These are phyloP conservation scores for Sebastes schlegelii DNA, from an alignment of 2,113 vertebrate species.

Conservation along the genomic window DNA sequence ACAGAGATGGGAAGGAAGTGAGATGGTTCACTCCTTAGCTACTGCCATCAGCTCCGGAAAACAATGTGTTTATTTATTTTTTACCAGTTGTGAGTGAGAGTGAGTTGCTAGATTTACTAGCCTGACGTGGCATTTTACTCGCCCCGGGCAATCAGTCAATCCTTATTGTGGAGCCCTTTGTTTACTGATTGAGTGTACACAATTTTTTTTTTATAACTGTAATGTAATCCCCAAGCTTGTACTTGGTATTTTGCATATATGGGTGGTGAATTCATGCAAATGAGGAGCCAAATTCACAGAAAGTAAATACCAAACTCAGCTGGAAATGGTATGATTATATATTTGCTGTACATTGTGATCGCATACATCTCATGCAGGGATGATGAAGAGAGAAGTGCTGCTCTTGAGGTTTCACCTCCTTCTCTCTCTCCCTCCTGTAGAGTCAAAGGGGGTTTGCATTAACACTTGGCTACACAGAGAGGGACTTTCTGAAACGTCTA, in stretches of 20 bases:
- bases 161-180: too few species aligned
- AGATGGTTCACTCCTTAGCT: too few species aligned
- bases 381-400: slow-evolving; percentile 42
- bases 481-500: slow-evolving; percentile 71
- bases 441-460: slow-evolving; percentile 72
- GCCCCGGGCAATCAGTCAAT: too few species aligned
- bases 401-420: slow-evolving; percentile 31
- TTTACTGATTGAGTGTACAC: background rate
- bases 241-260: background rate
- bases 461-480: slow-evolving; percentile 67
- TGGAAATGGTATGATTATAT: background rate
- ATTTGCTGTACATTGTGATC: slow-evolving; percentile 23
- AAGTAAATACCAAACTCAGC: background rate
- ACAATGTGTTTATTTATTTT: too few species aligned
- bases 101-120: too few species aligned
- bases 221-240: background rate
- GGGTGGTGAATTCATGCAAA: background rate
- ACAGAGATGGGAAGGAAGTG: too few species aligned
- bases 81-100: too few species aligned
- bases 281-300: background rate
- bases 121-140: too few species aligned
- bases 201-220: background rate
- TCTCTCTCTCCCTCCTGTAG: slow-evolving; percentile 41
- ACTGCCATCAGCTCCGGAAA: too few species aligned
- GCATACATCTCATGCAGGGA: slow-evolving; percentile 21